These are phyloP conservation scores for Leptopilina myrica DNA, from an alignment of 2,888 invertebrate species.

Conservation along the genomic window DNA sequence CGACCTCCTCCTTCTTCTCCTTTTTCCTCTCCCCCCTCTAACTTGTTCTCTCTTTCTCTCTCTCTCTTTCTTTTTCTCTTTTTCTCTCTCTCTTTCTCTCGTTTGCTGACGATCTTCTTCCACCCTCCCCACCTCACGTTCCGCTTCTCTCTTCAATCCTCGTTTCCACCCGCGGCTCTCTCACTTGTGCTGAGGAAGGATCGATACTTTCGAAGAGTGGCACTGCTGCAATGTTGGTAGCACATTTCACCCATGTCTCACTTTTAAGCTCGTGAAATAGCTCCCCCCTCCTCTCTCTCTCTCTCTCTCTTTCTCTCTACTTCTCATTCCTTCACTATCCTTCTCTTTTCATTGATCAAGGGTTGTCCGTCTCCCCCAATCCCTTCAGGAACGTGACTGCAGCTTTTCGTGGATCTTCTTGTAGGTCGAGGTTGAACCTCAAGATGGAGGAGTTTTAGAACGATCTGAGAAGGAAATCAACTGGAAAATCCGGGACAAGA, in stretches of 20 bases:
- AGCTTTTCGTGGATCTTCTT: constrained; percentile 6
- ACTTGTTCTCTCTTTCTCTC: too few relatives aligned
- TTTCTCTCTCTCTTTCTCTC: too few relatives aligned
- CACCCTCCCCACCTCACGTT: background rate
- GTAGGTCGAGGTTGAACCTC: constrained; percentile 27
- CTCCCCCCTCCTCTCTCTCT: constrained; percentile 36
- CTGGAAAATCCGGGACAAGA: constrained; percentile 19
- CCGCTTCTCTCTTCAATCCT: background rate
- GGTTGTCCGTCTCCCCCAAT: background rate
- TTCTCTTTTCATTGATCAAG: constrained; percentile 48
- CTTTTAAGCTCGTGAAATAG: constrained; percentile 55
- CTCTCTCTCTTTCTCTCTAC: too few relatives aligned
- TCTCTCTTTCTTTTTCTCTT: background rate
- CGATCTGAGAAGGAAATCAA: background rate
- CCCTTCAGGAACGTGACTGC: constrained; percentile 15
- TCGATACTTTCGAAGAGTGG: constrained; percentile 54
- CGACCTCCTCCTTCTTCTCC: background rate
- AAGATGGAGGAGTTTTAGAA: background rate
- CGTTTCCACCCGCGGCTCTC: background rate
- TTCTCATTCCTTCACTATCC: too few relatives aligned
- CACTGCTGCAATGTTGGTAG: constrained; percentile 49
- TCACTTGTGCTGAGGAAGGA: constrained; percentile 34
- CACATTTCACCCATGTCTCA: constrained; percentile 54
- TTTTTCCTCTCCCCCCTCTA: too few relatives aligned
- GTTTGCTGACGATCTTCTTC: too few relatives aligned